Base-by-base conservation (phyloP, 1,140 invertebrate genomes). In the Drosophila gunungcola region DNA sequence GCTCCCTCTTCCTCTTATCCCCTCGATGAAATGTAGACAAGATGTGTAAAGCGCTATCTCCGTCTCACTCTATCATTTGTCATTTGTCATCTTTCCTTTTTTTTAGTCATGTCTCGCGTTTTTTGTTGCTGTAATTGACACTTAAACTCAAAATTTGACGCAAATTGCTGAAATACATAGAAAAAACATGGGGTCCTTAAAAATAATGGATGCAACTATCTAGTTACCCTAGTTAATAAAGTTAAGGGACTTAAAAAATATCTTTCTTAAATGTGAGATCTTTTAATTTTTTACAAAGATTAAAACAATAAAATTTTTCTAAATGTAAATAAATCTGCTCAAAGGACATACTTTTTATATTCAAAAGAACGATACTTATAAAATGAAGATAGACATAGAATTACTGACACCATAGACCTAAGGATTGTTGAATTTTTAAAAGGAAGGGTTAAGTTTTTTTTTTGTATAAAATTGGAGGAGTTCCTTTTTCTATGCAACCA, bases 71-170 rank as follows among this genome's bases (percentile, higher is more conserved):
- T 67, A 32, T 65, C 48, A 54, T 55, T 61, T 53, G n/a, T 49
- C 57, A 49, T 70, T 79, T 73, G 57, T 75, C 7, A 13, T 43
- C 10, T 45, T 38, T 13, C 21, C 11, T 39, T 43, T 68, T 49
- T 58, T 77, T 67, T 73, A 69, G 63, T 68, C 48, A 13, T 13
- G 63, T 58, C 64, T 85, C 42, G 58, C 74, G 52, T 38, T 58
- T 80, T 63, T 80, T 74, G 63, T 80, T 65, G 73, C 65, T 88
- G 84, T 88, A 88, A 88, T 89, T 88, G 83, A 88, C 83, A 86
- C 83, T 88, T 88, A 80, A 88, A 80, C 83, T 88, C 84, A 60
- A 88, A 88, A 88, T 88, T 89, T 89, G 76, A 89, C 84, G 83
- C 67, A 88, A 86, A 86, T 86, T 86, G 78, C 82, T 81, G 62